Percentiles rank a stretch among this genome's conserved stretches.
Evolutionary conservation across 2,888 invertebrate genomes (phyloP).

Genomic region (Clusia tigrina): DNA sequence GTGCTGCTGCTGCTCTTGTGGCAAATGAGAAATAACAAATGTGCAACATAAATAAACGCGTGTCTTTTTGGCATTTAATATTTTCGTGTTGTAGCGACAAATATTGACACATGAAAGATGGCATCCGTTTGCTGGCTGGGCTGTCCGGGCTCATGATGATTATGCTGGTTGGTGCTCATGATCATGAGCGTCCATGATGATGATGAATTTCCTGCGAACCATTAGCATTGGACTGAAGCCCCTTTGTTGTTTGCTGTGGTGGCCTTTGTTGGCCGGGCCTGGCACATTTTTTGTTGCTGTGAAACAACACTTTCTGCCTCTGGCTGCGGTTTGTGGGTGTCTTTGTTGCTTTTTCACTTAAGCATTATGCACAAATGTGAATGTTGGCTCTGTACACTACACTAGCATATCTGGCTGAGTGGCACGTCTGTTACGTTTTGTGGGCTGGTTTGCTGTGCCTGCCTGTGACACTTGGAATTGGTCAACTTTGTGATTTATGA

Average conservation of each 20-base stretch:
- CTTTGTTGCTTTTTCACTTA: background rate
- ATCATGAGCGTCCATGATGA: no score
- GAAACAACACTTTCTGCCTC: background rate
- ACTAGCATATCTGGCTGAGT: no score
- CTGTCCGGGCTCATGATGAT: background rate
- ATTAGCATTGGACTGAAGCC: background rate
- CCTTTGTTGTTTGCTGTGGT: background rate
- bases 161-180: background rate
- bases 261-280: background rate
- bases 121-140: constrained; percentile 2
- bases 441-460: constrained; percentile 7
- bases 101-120: constrained; percentile 22
- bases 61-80: background rate
- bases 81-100: constrained; percentile 14
- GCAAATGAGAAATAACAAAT: background rate
- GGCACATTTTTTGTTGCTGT: background rate
- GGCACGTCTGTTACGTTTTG: no score
- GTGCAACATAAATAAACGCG: background rate
- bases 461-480: constrained; percentile 36
- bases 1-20: no score
- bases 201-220: constrained; percentile 3
- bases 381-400: background rate
- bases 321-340: constrained; percentile 12
- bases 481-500: constrained; percentile 38
- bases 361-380: background rate